These are phyloP conservation scores for Trichogramma dendrolimi DNA, from an alignment of 2,888 invertebrate species.

Conservation along the genomic window DNA sequence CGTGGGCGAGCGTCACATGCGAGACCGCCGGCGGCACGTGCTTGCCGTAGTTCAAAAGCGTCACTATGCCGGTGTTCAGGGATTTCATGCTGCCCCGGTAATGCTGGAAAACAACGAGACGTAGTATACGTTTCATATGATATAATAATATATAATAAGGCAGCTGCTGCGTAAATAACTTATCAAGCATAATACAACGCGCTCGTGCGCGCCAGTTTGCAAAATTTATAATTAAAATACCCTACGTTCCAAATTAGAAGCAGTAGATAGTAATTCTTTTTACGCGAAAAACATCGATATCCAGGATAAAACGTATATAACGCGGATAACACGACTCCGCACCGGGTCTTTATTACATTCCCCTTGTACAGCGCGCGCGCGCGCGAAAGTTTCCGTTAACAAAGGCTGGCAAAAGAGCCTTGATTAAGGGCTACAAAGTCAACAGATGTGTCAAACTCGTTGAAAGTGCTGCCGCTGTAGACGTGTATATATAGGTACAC, in stretches of 20 bases:
- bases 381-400: no score
- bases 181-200: no score
- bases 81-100: constrained; percentile 90
- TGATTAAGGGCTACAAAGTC: no score
- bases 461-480: no score
- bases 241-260: not conserved
- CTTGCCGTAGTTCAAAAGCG: constrained; percentile 94
- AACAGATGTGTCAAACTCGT: no score
- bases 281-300: no score
- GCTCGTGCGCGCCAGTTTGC: not conserved
- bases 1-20: constrained; percentile 96
- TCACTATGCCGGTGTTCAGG: constrained; percentile 96
- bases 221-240: not conserved
- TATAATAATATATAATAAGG: not conserved
- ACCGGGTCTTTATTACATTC: no score
- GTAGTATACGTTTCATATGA: not conserved
- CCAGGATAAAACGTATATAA: no score
- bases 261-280: not conserved
- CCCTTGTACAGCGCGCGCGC: no score
- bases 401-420: no score
- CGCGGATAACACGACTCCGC: no score
- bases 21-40: constrained; percentile 98
- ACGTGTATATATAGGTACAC: no score
- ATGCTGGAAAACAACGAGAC: constrained; percentile 59
- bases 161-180: not conserved